These are phyloP conservation scores for Callithrix jacchus DNA, from an alignment of 2,113 vertebrate genomes.

Conservation along the genomic window DNA sequence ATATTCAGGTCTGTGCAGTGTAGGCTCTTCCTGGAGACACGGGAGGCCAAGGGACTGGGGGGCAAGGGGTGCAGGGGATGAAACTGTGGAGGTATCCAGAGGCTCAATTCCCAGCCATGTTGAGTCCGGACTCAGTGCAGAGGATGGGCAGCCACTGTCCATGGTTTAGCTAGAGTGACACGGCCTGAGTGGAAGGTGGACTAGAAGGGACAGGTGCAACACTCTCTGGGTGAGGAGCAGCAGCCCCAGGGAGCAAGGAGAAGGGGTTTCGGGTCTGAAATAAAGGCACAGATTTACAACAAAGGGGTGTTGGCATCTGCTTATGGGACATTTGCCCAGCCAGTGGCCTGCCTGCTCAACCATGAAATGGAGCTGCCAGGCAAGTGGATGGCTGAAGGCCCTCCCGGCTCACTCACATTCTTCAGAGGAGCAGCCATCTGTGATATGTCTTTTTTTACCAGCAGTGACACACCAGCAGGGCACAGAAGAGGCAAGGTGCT, in stretches of 20 bases:
- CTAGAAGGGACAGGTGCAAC: background rate
- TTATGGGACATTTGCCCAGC: background rate
- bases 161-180: accelerated
- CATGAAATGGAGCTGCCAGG: background rate
- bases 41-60: too few species aligned
- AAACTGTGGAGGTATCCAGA: background rate
- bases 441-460: background rate
- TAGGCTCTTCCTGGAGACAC: background rate
- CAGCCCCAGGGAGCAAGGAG: background rate
- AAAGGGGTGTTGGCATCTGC: background rate
- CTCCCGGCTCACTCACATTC: too few species aligned
- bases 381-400: background rate
- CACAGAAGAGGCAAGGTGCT: background rate
- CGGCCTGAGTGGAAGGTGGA: background rate
- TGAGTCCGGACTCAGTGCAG: background rate
- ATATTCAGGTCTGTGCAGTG: background rate
- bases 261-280: background rate
- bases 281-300: background rate
- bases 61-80: too few species aligned
- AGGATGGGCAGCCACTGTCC: background rate
- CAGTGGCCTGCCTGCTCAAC: background rate
- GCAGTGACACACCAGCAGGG: background rate
- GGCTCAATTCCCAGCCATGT: accelerated
- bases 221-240: background rate
- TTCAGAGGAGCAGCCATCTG: background rate